Evolutionary conservation across 2,888 invertebrate genomes (phyloP), one percentile per base, ranked within the genome.

Genomic region (Hylaea fasciaria): DNA sequence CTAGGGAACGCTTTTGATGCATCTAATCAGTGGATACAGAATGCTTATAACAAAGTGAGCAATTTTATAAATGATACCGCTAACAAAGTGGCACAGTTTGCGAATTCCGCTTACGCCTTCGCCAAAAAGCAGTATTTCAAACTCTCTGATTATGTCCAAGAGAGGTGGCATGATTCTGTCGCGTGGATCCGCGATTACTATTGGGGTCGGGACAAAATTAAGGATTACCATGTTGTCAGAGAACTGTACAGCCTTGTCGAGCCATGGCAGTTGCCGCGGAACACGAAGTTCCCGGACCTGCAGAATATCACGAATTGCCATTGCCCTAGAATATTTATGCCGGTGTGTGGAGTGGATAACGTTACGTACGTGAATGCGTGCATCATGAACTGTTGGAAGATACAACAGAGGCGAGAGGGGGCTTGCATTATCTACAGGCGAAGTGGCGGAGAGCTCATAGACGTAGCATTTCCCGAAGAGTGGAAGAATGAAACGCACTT

Each of bases 361-460:
- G 54, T 52, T 5, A 78, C 76, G 0, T 80, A 76, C 37, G 60
- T 65, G 0, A 80, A 77, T n/a, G 56, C 62, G 12, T 80, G 80
- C 16, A 57, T 49, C 8, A 41, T 75, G 4, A 67, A 70, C 8
- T 80, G 79, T 45, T 44, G 55, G 7, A 37, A 43, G 0, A 8
- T 46, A 10, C 57, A 41, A 0, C 12, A 66, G 0, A 60, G 70
- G 32, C 62, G 76, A 47, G 17, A 56, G 0, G 83, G 83, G 0
- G 75, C 76, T 0, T 83, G 83, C 55, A 66, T 83, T 0, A 56
- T 40, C 0, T 82, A 77, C 10, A 71, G 81, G 52, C 65, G 76
- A 47, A 61, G 39, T n/a, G 13, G 5, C 5, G 22, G 22, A 22
- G 22, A 22, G 22, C 22, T 22, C 5, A 22, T 22, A 3, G 5